Evolutionary conservation across 2,797 vertebrate genomes (phyloP), one percentile per base, ranked within the genome.

Genomic region (Thamnophis elegans): DNA sequence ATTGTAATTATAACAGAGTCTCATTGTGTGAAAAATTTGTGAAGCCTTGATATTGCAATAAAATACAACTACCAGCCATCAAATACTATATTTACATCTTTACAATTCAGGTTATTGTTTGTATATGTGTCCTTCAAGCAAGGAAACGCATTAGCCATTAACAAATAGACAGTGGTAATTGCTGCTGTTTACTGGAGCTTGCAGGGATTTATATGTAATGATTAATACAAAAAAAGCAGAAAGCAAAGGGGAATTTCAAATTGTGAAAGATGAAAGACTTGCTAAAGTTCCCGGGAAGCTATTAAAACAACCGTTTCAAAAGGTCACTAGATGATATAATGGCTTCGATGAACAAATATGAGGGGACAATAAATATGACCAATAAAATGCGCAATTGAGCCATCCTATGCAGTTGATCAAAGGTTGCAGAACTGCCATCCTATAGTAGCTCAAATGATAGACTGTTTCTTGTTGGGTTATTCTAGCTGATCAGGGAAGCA

Each of bases 261-360:
- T 10, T 90, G 94, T 56, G 87, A 82, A 95, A 93, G 6, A 58
- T 42, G 88, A 60, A 18, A 62, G 62, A 12, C 42, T 56, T 94
- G 88, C 93, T 92, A 89, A 28, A 59, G 14, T 85, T 12, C 51
- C 95, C 92, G 93, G 92, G 93, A 94, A 18, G 91, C 92, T 92
- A 87, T 5, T 94, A 89, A 92, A 13, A 10, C 18, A 51, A 54
- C 26, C 91, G 91, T 3, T 94, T 94, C 85, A 92, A 32, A 8
- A 85, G n/a, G 36, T 73, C 26, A 18, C n/a, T 54, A 1, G 1
- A 36, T 62, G 18, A 86, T 93, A 53, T 62, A 20, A 90, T n/a
- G 13, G 8, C 56, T 20, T 92, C 22, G 1, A 92, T 42, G 85
- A 91, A 87, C 85, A 88, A 92, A 54, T 51, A 93, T 90, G 87